Conservation (phyloP, 2,797 vertebrate species). For the Mormyrus proboscirostris region DNA sequence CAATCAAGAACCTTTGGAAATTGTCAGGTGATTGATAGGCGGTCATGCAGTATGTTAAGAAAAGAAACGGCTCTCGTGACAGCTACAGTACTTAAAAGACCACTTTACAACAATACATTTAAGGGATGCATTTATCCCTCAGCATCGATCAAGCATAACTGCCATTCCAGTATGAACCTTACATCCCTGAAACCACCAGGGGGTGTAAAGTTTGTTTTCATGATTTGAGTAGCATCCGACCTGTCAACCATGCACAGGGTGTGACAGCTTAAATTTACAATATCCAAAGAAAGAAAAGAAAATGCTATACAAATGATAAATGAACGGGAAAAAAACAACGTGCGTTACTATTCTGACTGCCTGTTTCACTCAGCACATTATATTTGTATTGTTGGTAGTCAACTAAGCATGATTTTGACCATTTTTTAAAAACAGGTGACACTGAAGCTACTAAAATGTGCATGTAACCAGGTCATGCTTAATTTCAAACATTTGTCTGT, state of each 20-base stretch:
- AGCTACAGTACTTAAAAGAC: not conserved
- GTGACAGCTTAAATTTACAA: not conserved
- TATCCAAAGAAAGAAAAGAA: not conserved
- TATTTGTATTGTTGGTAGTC: not conserved
- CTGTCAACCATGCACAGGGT: not conserved
- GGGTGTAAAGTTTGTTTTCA: constrained; percentile 1
- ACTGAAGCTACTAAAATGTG: not conserved
- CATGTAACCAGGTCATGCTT: not conserved
- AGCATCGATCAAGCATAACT: not conserved
- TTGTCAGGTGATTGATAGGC: not conserved
- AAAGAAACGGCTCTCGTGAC: not conserved
- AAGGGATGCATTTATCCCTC: not conserved
- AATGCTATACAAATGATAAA: not conserved
- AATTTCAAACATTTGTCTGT: not conserved
- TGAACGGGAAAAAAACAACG: not conserved
- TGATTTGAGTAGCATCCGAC: not conserved
- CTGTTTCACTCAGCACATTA: not conserved
- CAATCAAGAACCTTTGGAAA: not conserved
- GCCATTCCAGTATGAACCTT: not conserved
- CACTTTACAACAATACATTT: not conserved
- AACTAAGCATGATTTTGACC: not conserved
- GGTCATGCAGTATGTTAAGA: not conserved
- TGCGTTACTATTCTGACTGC: too few relatives aligned
- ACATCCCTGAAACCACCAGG: not conserved
- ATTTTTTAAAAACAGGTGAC: not conserved